Conservation (phyloP, 53 echinoderm and acorn worm species). For the Stichopus horrens region DNA sequence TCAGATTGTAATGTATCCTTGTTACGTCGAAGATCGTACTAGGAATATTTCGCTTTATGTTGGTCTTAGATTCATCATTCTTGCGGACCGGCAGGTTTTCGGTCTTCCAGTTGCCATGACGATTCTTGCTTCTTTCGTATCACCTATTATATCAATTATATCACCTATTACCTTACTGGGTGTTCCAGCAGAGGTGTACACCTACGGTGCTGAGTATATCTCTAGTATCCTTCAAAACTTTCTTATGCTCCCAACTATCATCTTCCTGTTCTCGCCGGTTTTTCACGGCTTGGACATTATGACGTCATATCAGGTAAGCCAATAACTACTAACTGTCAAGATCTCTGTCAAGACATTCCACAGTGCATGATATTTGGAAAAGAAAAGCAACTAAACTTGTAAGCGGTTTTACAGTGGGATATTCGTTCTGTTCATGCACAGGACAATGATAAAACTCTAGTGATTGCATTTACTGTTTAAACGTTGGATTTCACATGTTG, state of each 20-base stretch:
- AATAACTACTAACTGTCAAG: neutral
- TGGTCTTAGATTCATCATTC: conserved; percentile 2
- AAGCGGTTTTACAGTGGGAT: too few species aligned
- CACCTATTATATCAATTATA: too few species aligned
- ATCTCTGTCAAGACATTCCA: neutral
- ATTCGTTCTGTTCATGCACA: too few species aligned
- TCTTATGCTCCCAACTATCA: neutral
- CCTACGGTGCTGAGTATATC: conserved; percentile 21
- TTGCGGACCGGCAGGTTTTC: conserved; percentile 32
- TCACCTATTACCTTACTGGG: conserved; percentile 19
- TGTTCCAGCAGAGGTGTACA: conserved; percentile 19
- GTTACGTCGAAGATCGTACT: neutral
- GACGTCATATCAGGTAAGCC: conserved; percentile 23
- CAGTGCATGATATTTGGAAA: too few species aligned
- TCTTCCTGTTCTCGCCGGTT: conserved; percentile 5
- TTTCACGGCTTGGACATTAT: conserved; percentile 22
- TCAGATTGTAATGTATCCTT: neutral
- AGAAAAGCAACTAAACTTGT: too few species aligned
- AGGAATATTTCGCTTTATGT: neutral
- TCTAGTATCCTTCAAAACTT: neutral
- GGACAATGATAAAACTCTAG: too few species aligned
- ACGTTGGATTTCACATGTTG: too few species aligned
- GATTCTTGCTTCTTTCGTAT: conserved; percentile 25
- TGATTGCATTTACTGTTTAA: too few species aligned
- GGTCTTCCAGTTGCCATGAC: conserved; percentile 24